A percentile compares a stretch with the other conserved stretches of the same genome.
Conservation (phyloP, 1,140 invertebrate genomes). For the Drosophila kohkoa region DNA sequence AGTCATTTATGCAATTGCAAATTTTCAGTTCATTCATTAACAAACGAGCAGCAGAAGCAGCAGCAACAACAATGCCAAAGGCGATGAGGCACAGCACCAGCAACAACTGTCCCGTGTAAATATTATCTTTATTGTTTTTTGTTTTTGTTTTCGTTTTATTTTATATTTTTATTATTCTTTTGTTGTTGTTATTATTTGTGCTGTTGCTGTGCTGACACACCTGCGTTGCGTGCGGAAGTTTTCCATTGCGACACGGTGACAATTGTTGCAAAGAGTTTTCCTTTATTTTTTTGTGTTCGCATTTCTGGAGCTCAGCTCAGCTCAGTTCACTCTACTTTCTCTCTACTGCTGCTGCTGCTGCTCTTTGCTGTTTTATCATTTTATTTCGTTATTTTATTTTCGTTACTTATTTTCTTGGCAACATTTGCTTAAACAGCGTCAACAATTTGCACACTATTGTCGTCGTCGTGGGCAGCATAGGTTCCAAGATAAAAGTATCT, state of each 20-base stretch:
- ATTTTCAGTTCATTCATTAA: slow-evolving; percentile 60
- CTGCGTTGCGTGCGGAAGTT: slow-evolving; percentile 57
- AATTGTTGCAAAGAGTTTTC: slow-evolving; percentile 54
- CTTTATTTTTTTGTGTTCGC: background rate
- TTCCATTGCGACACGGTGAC: slow-evolving; percentile 53
- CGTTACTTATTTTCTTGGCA: slow-evolving; percentile 52
- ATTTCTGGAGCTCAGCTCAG: background rate
- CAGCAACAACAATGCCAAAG: slow-evolving; percentile 32
- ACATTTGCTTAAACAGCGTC: slow-evolving; percentile 78
- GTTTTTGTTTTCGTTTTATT: slow-evolving; percentile 30
- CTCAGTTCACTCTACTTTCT: background rate
- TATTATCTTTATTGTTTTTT: slow-evolving; percentile 69
- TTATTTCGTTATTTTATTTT: slow-evolving; percentile 38
- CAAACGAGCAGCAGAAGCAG: slow-evolving; percentile 30
- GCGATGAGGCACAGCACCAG: slow-evolving; percentile 15
- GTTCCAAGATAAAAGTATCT: slow-evolving; percentile 58
- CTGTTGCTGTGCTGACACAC: slow-evolving; percentile 43
- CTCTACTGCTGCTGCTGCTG: background rate
- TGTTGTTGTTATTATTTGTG: slow-evolving; percentile 31
- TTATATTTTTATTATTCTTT: slow-evolving; percentile 43
- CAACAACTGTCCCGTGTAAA: slow-evolving; percentile 57
- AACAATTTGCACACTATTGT: slow-evolving; percentile 79
- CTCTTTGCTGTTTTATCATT: slow-evolving; percentile 23
- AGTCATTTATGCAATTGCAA: slow-evolving; percentile 62
- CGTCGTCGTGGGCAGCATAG: slow-evolving; percentile 41